Evolutionary conservation across 2,888 invertebrate genomes (phyloP).

Genomic region (Amblyteles armatorius): DNA sequence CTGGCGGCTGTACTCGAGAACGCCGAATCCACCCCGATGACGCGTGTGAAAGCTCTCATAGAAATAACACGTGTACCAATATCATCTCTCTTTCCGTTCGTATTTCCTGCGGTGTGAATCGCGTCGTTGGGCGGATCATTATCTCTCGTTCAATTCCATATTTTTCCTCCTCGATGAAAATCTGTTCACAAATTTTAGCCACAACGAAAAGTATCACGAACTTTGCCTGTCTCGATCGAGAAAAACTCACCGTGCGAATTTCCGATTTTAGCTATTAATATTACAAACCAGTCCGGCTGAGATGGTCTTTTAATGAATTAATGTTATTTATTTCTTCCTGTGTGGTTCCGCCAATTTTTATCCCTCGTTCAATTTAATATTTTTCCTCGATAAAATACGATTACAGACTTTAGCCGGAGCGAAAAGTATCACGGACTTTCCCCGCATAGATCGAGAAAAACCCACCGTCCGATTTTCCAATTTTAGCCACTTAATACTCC

Average conservation of each 20-base stretch:
- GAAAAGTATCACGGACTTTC: background rate
- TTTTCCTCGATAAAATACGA: background rate
- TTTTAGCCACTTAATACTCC: constrained; percentile 28
- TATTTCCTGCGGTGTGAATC: constrained; percentile 72
- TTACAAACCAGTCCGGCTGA: background rate
- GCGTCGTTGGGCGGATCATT: constrained; percentile 52
- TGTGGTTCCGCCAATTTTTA: constrained; percentile 43
- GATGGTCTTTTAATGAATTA: constrained; percentile 8
- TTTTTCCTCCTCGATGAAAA: background rate
- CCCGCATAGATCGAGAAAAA: constrained; percentile 35
- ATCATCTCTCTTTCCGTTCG: constrained; percentile 35
- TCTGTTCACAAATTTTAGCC: background rate
- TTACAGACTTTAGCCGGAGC: background rate
- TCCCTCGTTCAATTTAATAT: constrained; percentile 23
- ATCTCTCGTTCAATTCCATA: background rate
- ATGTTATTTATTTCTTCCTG: constrained; percentile 2
- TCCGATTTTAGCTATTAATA: constrained; percentile 35
- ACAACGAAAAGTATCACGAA: background rate
- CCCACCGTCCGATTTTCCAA: constrained; percentile 30
- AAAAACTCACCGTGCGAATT: constrained; percentile 10
- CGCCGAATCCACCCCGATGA: constrained; percentile 28
- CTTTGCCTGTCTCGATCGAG: no score
- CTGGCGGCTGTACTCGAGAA: constrained; percentile 40
- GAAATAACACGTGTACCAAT: constrained; percentile 77
- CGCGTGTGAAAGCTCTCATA: constrained; percentile 81